A percentile compares a stretch with the other conserved stretches of the same genome.
These are phyloP conservation scores for Beris chalybata DNA, from an alignment of 2,888 invertebrate species.

Conservation along the genomic window DNA sequence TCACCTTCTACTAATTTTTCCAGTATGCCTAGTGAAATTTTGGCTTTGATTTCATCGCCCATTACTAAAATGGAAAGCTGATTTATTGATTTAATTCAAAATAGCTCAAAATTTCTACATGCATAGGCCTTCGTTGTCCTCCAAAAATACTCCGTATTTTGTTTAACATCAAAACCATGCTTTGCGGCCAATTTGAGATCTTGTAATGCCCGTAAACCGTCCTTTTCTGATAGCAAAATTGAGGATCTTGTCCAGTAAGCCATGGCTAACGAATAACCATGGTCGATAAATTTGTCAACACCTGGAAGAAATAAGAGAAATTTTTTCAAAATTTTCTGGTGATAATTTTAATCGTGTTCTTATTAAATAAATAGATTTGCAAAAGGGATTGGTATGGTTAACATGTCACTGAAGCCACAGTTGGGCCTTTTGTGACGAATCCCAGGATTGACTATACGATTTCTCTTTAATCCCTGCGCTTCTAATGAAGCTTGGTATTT, in stretches of 20 bases:
- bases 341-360: background rate
- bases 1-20: constrained; percentile 61
- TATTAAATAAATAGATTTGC: background rate
- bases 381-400: too few relatives aligned
- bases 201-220: constrained; percentile 64
- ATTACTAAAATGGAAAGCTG: constrained; percentile 57
- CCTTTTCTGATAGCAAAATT: constrained; percentile 62
- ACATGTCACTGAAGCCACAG: background rate
- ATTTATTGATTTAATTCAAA: background rate
- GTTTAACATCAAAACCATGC: constrained; percentile 63
- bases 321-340: too few relatives aligned
- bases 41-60: constrained; percentile 64
- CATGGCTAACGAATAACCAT: constrained; percentile 65
- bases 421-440: too few relatives aligned
- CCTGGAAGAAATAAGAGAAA: constrained; percentile 46
- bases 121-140: constrained; percentile 70
- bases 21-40: constrained; percentile 67
- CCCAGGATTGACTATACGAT: too few relatives aligned
- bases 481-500: too few relatives aligned
- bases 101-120: constrained; percentile 41
- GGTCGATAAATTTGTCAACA: constrained; percentile 60
- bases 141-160: constrained; percentile 69
- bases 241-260: constrained; percentile 70
- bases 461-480: too few relatives aligned
- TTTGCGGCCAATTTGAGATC: constrained; percentile 70